phyloP scores from a whole-genome alignment of 2,113 vertebrate genomes.

The Hepsetus odoe region DNA sequence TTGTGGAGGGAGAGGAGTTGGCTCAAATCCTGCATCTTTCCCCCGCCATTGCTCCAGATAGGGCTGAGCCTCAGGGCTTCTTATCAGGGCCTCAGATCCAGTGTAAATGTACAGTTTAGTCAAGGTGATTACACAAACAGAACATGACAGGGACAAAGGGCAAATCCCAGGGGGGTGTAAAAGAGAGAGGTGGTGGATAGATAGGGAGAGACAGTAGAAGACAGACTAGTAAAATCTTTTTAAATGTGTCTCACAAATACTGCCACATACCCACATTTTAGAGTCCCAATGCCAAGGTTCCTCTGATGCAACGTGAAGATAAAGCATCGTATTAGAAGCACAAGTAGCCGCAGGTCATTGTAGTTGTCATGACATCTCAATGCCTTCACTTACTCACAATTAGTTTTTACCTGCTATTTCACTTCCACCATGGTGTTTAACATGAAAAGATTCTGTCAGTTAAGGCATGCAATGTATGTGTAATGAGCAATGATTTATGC shows the following conservation, averaged over 20 bases:
- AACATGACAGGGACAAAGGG: constrained; percentile 70
- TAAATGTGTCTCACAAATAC: background rate
- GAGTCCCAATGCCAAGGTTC: background rate
- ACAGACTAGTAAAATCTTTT: background rate
- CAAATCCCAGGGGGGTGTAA: constrained; percentile 50
- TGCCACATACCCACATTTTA: background rate
- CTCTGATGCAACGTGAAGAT: background rate
- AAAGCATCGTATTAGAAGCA: no score
- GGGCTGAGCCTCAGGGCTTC: constrained; percentile 65
- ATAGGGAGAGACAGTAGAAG: constrained; percentile 35
- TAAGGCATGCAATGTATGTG: background rate
- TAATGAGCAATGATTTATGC: background rate
- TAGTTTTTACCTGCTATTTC: no score
- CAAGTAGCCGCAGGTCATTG: no score
- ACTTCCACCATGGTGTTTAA: no score
- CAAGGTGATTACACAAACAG: constrained; percentile 73
- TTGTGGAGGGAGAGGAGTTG: constrained; percentile 60
- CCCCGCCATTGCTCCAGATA: constrained; percentile 70
- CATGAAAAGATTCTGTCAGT: no score
- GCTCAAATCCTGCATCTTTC: constrained; percentile 61
- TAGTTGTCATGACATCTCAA: no score
- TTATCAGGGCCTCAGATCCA: constrained; percentile 72
- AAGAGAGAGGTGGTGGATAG: background rate
- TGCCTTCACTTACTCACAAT: no score
- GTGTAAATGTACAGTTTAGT: constrained; percentile 74